Conservation (phyloP, 2,113 vertebrate genomes). For the Vulpes vulpes region DNA sequence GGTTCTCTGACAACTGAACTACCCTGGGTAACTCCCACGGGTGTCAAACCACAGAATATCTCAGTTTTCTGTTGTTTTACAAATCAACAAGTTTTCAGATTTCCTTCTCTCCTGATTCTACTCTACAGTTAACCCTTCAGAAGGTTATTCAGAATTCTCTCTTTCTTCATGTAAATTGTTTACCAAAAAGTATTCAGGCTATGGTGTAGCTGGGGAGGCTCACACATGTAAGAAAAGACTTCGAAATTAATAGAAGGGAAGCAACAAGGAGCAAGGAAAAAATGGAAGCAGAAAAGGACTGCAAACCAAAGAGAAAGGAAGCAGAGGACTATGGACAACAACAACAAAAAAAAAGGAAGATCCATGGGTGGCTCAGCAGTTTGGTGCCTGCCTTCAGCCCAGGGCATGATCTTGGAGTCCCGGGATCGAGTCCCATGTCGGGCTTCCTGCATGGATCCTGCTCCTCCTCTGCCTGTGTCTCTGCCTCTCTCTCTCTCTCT, state of each 20-base stretch:
- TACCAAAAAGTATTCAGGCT: background rate
- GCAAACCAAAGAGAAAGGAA: background rate
- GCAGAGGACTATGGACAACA: background rate
- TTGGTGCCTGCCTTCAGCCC: too few species aligned
- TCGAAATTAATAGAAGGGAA: background rate
- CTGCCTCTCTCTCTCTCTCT: too few species aligned
- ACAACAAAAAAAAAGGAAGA: too few species aligned
- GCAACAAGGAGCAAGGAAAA: background rate
- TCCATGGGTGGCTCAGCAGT: too few species aligned
- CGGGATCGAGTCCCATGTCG: too few species aligned
- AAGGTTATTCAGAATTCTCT: background rate
- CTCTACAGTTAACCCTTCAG: background rate
- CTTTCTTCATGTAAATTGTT: constrained; percentile 8
- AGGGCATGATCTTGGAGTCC: too few species aligned
- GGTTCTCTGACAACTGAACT: background rate
- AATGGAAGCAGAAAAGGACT: background rate
- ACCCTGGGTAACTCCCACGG: background rate
- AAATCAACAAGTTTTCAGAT: constrained; percentile 18
- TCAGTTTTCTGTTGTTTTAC: background rate
- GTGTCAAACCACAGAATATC: background rate
- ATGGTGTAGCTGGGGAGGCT: background rate
- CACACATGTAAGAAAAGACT: background rate
- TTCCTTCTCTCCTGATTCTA: background rate
- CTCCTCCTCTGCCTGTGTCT: too few species aligned
- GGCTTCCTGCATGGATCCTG: too few species aligned